A percentile compares a stretch with the other conserved stretches of the same genome.
These are phyloP conservation scores for Brachionichthys hirsutus DNA, from an alignment of 2,113 vertebrate genomes.

Conservation along the genomic window DNA sequence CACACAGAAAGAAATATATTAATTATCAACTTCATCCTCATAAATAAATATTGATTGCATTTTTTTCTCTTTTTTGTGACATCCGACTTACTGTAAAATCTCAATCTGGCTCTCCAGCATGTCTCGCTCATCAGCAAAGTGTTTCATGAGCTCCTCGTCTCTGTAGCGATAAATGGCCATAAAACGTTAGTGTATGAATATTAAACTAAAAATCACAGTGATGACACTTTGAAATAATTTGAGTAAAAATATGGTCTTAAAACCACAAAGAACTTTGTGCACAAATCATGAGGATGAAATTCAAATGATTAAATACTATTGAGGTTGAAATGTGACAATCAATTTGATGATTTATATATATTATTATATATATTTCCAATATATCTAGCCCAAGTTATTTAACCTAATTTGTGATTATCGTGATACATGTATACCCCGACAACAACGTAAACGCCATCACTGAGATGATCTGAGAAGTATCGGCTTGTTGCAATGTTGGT, in stretches of 20 bases:
- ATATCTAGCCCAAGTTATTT: background rate
- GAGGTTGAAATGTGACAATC: background rate
- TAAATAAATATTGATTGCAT: too few relatives aligned
- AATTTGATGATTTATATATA: too few relatives aligned
- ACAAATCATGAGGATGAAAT: background rate
- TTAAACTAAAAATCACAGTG: background rate
- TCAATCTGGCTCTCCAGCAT: constrained; percentile 92
- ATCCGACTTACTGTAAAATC: constrained; percentile 89
- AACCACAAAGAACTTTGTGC: background rate
- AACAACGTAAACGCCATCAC: constrained; percentile 10
- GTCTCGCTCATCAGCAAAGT: constrained; percentile 88
- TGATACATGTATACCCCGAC: constrained; percentile 1
- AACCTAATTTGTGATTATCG: background rate
- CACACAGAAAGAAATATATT: background rate
- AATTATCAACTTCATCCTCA: background rate
- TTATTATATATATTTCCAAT: too few relatives aligned
- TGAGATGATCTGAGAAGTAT: background rate
- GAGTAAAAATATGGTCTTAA: background rate
- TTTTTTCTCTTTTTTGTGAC: background rate
- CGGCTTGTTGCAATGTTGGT: constrained; percentile 49
- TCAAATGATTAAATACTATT: background rate
- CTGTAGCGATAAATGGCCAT: constrained; percentile 65
- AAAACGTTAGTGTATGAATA: background rate
- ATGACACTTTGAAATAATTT: background rate
- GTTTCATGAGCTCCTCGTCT: constrained; percentile 88